Conservation (phyloP, 2,888 invertebrate species). For the Sialis fuliginosa region DNA sequence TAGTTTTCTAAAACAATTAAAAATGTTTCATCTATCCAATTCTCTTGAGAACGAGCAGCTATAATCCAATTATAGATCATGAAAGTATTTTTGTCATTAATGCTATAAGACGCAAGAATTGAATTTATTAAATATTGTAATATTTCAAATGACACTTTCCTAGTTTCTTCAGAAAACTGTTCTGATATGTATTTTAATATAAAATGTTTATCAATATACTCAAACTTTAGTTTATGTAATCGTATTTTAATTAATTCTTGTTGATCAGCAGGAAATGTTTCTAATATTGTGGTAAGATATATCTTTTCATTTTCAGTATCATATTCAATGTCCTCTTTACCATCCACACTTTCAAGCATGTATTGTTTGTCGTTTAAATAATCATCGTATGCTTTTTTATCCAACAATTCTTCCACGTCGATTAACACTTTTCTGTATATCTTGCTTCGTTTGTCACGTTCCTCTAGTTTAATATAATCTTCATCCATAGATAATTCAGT, state of each 20-base stretch:
- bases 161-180: neutral
- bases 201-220: conserved; percentile 6
- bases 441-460: conserved; percentile 3
- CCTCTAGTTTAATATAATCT: conserved; percentile 7
- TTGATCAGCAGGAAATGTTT: conserved; percentile 6
- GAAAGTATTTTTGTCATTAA: conserved; percentile 4
- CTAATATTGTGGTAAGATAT: conserved; percentile 3
- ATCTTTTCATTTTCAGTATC: conserved; percentile 6
- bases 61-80: conserved; percentile 12
- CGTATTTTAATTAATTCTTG: conserved; percentile 6
- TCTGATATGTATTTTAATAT: conserved; percentile 7
- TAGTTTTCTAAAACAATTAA: conserved; percentile 12
- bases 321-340: neutral
- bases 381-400: neutral
- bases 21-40: conserved; percentile 12
- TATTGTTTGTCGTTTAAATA: neutral
- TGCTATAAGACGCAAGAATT: conserved; percentile 7
- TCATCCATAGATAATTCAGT: conserved; percentile 5
- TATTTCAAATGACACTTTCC: conserved; percentile 8
- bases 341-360: neutral
- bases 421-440: neutral
- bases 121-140: conserved; percentile 8
- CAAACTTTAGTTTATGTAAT: conserved; percentile 5
- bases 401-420: neutral
- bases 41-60: conserved; percentile 10